phyloP scores from a whole-genome alignment of 2,888 invertebrate species.

The Amphimallon solstitiale region DNA sequence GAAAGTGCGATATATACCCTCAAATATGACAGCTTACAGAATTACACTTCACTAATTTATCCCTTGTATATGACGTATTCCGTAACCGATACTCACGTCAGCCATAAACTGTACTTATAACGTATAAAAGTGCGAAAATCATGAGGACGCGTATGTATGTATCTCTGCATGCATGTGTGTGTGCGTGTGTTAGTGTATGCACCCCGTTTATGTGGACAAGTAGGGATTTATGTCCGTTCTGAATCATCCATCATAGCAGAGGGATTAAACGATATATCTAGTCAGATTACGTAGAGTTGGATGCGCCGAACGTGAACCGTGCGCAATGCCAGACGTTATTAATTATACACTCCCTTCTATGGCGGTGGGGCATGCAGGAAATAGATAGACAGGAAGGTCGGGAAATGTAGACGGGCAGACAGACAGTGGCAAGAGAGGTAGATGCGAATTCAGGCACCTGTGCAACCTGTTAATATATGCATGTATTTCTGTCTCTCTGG shows the following conservation, averaged over 20 bases:
- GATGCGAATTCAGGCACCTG: slow-evolving; percentile 45
- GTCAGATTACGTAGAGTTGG: slow-evolving; percentile 49
- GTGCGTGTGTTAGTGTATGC: too few relatives aligned
- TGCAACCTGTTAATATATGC: slow-evolving; percentile 43
- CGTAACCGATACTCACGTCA: slow-evolving; percentile 24
- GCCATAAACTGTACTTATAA: slow-evolving; percentile 43
- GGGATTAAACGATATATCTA: slow-evolving; percentile 59
- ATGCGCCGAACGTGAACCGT: slow-evolving; percentile 27
- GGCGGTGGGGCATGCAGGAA: slow-evolving; percentile 29
- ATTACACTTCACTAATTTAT: too few relatives aligned
- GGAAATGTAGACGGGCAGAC: slow-evolving; percentile 15
- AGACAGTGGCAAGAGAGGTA: slow-evolving; percentile 27
- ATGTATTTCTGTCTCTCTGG: slow-evolving; percentile 35
- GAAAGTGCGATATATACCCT: too few relatives aligned
- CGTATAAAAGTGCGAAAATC: too few relatives aligned
- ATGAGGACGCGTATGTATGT: too few relatives aligned
- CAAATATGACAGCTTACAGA: too few relatives aligned
- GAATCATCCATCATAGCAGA: slow-evolving; percentile 59
- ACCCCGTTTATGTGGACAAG: slow-evolving; percentile 52
- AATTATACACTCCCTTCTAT: slow-evolving; percentile 52
- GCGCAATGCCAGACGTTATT: slow-evolving; percentile 50
- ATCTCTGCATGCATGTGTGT: too few relatives aligned
- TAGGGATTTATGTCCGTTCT: slow-evolving; percentile 58
- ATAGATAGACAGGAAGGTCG: slow-evolving; percentile 1
- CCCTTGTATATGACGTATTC: too few relatives aligned